Evolutionary conservation across 2,797 vertebrate genomes (phyloP).

Genomic region (Sebastes diploproa): DNA sequence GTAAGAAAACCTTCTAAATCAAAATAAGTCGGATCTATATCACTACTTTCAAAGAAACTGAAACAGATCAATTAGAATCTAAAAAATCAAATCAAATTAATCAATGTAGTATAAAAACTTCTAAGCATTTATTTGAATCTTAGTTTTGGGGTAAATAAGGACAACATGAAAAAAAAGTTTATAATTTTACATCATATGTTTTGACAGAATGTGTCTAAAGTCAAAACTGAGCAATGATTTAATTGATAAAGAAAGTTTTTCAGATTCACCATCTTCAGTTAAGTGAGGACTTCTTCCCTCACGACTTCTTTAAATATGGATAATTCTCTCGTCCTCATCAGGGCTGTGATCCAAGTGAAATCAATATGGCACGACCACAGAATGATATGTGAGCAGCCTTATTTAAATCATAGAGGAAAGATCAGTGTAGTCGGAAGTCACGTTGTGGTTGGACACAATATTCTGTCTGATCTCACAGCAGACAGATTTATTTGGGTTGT

Average conservation of each 20-base stretch:
- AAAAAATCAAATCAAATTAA: too few species aligned
- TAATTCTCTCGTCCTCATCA: background rate
- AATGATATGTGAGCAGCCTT: slow-evolving; percentile 24
- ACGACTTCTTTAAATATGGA: background rate
- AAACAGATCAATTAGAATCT: too few species aligned
- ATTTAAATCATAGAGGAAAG: slow-evolving; percentile 49
- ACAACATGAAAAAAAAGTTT: background rate
- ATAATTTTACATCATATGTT: background rate
- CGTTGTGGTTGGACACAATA: slow-evolving; percentile 23
- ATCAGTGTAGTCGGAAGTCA: slow-evolving; percentile 19
- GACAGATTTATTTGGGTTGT: slow-evolving; percentile 43
- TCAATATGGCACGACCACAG: slow-evolving; percentile 15
- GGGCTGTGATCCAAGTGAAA: slow-evolving; percentile 19
- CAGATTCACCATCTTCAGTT: background rate
- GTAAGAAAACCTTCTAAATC: background rate
- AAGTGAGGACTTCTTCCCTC: background rate
- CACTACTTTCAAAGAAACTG: background rate
- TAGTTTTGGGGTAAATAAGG: background rate
- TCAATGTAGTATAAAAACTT: background rate
- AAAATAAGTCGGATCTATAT: too few species aligned
- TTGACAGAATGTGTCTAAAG: background rate
- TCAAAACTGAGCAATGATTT: background rate
- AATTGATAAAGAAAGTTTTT: background rate
- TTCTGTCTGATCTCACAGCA: slow-evolving; percentile 44
- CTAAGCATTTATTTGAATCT: background rate